Evolutionary conservation across 2,888 invertebrate genomes (phyloP).

Genomic region (Scaptomyza flava): DNA sequence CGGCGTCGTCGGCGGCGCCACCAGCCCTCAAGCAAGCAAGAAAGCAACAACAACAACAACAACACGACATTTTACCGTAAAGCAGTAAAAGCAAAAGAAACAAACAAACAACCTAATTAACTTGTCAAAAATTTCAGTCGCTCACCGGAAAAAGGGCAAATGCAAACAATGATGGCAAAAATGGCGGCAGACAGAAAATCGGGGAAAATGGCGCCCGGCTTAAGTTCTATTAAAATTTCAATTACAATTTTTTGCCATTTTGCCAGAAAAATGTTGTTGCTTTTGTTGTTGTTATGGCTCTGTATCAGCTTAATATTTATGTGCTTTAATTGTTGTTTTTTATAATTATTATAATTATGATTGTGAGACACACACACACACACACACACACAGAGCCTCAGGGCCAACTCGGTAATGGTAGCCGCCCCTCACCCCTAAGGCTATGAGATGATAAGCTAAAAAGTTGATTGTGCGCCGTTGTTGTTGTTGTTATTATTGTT

Average conservation of each 20-base stretch:
- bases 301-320: conserved; percentile 45
- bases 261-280: conserved; percentile 3
- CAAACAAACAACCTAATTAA: conserved; percentile 68
- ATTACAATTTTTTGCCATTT: conserved; percentile 43
- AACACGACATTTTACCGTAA: conserved; percentile 5
- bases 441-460: conserved; percentile 10
- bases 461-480: conserved; percentile 28
- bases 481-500: not conserved
- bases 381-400: not conserved
- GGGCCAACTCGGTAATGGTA: not conserved
- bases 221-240: conserved; percentile 50
- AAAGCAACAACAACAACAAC: conserved; percentile 2
- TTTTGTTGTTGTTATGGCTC: conserved; percentile 21
- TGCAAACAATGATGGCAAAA: conserved; percentile 22
- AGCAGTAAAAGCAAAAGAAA: conserved; percentile 15
- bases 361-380: conserved; percentile 41
- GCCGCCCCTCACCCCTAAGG: conserved; percentile 17
- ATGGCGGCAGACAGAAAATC: not conserved
- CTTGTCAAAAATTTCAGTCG: conserved; percentile 68
- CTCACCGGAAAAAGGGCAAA: conserved; percentile 46
- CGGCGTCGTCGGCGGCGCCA: conserved; percentile 12
- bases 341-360: conserved; percentile 70
- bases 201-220: conserved; percentile 4
- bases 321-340: conserved; percentile 69
- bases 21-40: conserved; percentile 4